A percentile compares a stretch with the other conserved stretches of the same genome.
phyloP scores from a whole-genome alignment of 1,140 invertebrate genomes.

The Calephelis nemesis region DNA sequence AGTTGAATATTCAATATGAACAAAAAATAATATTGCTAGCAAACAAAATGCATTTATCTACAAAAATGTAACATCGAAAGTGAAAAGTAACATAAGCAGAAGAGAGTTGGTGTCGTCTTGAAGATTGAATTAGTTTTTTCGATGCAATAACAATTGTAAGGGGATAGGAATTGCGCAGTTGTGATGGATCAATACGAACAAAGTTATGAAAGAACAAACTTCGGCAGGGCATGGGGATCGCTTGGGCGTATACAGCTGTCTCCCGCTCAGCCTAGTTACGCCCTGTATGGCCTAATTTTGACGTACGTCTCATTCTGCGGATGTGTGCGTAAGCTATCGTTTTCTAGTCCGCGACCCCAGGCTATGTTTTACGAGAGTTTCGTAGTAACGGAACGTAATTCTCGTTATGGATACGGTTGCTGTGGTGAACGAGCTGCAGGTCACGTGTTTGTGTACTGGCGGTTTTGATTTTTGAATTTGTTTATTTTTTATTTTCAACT shows the following conservation, averaged over 20 bases:
- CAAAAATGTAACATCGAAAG: not conserved
- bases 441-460: slow-evolving; percentile 3
- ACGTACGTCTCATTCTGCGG: slow-evolving; percentile 47
- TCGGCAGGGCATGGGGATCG: slow-evolving; percentile 69
- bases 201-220: slow-evolving; percentile 79
- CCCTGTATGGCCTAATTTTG: slow-evolving; percentile 77
- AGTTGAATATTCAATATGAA: no score
- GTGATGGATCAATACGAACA: slow-evolving; percentile 74
- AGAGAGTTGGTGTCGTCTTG: slow-evolving; percentile 30
- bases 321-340: slow-evolving; percentile 51
- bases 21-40: no score
- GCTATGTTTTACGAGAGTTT: slow-evolving; percentile 22
- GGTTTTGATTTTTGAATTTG: not conserved
- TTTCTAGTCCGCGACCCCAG: slow-evolving; percentile 29
- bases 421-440: not conserved
- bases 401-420: slow-evolving; percentile 12
- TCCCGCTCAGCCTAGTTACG: slow-evolving; percentile 74
- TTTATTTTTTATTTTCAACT: not conserved
- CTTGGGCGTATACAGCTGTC: slow-evolving; percentile 59
- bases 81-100: slow-evolving; percentile 17
- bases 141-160: slow-evolving; percentile 61
- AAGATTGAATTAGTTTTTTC: slow-evolving; percentile 37
- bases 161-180: slow-evolving; percentile 74
- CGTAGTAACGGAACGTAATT: slow-evolving; percentile 15
- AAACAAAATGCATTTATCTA: not conserved